Conservation (phyloP, 2,113 vertebrate species). For the Cryptomyrus ogoouensis region DNA sequence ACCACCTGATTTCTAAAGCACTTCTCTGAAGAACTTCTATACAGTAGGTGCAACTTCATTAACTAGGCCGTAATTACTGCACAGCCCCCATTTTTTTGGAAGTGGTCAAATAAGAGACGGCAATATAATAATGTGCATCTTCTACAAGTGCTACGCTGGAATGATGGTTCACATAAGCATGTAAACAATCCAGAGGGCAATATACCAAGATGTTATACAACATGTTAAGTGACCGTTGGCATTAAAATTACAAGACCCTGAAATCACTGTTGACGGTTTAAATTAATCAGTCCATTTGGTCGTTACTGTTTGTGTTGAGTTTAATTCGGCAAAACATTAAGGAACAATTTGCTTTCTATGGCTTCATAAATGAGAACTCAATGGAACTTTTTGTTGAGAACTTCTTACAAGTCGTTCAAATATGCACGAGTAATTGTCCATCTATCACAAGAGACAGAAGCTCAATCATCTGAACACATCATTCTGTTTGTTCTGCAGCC, state of each 20-base stretch:
- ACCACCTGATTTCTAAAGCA: neutral
- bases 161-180: neutral
- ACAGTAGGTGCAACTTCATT: neutral
- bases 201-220: neutral
- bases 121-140: neutral
- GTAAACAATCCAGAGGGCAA: neutral
- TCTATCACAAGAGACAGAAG: neutral
- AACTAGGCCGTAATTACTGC: neutral
- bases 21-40: neutral
- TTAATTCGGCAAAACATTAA: neutral
- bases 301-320: neutral
- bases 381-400: neutral
- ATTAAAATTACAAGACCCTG: neutral
- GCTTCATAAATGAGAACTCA: neutral
- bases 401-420: neutral
- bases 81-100: neutral
- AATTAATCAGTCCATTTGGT: neutral
- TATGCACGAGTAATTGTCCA: neutral
- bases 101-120: neutral
- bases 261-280: neutral
- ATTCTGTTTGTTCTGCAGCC: neutral
- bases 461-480: neutral
- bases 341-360: neutral
- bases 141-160: neutral
- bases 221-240: neutral